Evolutionary conservation across 1,140 invertebrate genomes (phyloP).

Genomic region (Camponotus vicinus): DNA sequence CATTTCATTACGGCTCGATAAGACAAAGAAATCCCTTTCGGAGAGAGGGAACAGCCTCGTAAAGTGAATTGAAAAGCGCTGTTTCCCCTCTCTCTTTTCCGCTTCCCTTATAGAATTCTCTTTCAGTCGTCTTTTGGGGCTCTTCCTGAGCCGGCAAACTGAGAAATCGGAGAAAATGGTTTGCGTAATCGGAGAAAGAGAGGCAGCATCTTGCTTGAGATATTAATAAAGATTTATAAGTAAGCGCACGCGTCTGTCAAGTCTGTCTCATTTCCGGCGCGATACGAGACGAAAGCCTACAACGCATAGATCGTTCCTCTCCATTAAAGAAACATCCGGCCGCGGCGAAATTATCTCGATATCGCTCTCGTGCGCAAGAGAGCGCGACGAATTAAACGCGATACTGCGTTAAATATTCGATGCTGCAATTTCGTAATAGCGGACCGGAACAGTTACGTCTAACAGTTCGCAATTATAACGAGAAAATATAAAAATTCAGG

Average conservation of each 20-base stretch:
- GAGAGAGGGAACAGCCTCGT: conserved; percentile 30
- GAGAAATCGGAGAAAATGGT: conserved; percentile 34
- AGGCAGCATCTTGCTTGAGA: background rate
- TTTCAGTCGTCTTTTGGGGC: conserved; percentile 30
- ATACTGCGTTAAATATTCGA: conserved; percentile 47
- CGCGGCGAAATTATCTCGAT: conserved; percentile 23
- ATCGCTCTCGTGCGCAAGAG: conserved; percentile 18
- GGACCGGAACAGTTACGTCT: conserved; percentile 11
- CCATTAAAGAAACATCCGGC: conserved; percentile 38
- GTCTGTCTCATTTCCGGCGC: background rate
- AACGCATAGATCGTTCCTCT: conserved; percentile 46
- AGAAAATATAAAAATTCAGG: conserved; percentile 25
- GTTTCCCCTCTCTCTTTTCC: background rate
- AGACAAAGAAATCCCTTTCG: conserved; percentile 71
- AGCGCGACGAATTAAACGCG: conserved; percentile 41
- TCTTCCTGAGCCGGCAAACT: conserved; percentile 16
- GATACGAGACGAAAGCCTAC: conserved; percentile 1
- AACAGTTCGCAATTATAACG: conserved; percentile 44
- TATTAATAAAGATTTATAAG: conserved; percentile 69
- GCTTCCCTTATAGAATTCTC: conserved; percentile 15
- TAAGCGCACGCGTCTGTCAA: background rate
- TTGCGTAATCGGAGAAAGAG: conserved; percentile 48
- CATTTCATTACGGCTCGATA: conserved; percentile 74
- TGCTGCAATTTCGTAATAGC: conserved; percentile 46
- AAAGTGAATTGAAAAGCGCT: conserved; percentile 71